Percentiles rank a stretch among this genome's conserved stretches.
These are phyloP conservation scores for Chlorodrepanis virens DNA, from an alignment of 2,113 vertebrate genomes.

Conservation along the genomic window DNA sequence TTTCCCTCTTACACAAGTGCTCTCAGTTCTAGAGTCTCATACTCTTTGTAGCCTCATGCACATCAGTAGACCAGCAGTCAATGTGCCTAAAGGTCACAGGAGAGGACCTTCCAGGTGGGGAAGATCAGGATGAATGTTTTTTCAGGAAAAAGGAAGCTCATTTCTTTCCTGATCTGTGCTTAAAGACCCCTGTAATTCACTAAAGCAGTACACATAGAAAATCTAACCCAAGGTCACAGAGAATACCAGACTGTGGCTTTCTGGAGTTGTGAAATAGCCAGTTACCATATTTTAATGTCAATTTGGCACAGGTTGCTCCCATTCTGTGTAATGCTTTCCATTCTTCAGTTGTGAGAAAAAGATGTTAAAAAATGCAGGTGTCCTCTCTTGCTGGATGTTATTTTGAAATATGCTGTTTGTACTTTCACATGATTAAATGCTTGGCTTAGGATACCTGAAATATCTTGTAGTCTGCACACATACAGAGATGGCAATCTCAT, in stretches of 20 bases:
- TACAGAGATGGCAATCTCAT: neutral
- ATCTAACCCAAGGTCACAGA: neutral
- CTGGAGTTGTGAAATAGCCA: neutral
- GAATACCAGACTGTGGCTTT: neutral
- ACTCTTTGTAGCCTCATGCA: neutral
- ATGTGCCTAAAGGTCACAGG: neutral
- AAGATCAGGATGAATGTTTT: neutral
- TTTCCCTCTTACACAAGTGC: neutral
- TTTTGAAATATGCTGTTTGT: neutral
- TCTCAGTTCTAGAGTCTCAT: neutral
- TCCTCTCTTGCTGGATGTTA: neutral
- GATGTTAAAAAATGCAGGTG: neutral
- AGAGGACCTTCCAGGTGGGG: neutral
- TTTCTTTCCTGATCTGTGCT: neutral
- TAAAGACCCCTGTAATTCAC: neutral
- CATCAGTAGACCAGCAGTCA: neutral
- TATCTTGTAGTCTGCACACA: neutral
- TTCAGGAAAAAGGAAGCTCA: neutral
- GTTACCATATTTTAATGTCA: neutral
- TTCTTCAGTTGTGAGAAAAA: neutral
- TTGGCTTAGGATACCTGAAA: conserved; percentile 30
- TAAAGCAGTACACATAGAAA: neutral
- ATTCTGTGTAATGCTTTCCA: neutral
- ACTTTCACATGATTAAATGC: conserved; percentile 19
- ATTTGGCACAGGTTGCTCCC: neutral